Conservation (phyloP, 2,797 vertebrate genomes). For the Momotus momota region DNA sequence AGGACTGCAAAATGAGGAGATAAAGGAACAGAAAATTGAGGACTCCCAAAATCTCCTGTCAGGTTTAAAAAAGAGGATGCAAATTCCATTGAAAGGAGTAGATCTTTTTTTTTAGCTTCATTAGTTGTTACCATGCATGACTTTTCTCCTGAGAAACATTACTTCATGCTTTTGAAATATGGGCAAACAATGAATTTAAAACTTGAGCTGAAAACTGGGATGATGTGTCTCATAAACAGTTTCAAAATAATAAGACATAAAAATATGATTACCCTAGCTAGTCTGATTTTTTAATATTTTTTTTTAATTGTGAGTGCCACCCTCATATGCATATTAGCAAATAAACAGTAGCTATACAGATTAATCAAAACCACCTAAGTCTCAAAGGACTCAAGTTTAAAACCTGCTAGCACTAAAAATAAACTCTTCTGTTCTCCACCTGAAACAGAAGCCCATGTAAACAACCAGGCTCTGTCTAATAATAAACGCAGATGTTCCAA, state of each 20-base stretch:
- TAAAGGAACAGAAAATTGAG: neutral
- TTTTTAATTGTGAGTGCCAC: neutral
- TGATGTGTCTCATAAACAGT: neutral
- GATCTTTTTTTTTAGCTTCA: neutral
- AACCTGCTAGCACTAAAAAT: neutral
- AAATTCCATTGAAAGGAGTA: neutral
- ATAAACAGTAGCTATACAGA: neutral
- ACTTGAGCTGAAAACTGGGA: neutral
- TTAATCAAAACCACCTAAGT: neutral
- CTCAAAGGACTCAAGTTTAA: neutral
- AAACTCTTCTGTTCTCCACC: neutral
- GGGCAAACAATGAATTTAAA: neutral
- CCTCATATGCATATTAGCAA: neutral
- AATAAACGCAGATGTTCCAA: conserved; percentile 47
- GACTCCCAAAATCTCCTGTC: neutral
- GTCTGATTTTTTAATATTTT: neutral
- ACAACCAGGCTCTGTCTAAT: neutral
- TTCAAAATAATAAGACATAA: neutral
- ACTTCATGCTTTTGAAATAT: neutral
- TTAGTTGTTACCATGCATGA: neutral
- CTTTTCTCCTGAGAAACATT: neutral
- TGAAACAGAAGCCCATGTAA: neutral
- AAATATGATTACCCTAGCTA: neutral
- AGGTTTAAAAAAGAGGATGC: neutral
- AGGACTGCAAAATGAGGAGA: neutral